A percentile compares a stretch with the other conserved stretches of the same genome.
These are phyloP conservation scores for Dipodomys merriami DNA, from an alignment of 2,113 vertebrate species.

Conservation along the genomic window DNA sequence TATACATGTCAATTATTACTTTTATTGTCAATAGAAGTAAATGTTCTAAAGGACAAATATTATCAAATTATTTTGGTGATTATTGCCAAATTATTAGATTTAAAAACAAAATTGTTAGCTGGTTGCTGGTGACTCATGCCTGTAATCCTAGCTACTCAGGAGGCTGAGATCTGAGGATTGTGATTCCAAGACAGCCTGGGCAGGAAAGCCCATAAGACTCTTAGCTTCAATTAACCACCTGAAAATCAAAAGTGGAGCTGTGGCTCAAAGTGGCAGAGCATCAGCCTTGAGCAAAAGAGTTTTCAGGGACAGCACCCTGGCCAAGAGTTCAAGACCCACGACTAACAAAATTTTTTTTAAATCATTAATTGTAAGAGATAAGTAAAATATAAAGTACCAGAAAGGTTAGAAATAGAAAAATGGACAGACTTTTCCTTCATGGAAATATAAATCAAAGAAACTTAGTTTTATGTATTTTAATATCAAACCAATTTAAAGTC, in stretches of 20 bases:
- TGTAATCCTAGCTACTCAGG: too few relatives aligned
- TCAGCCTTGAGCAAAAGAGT: too few relatives aligned
- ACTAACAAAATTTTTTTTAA: too few relatives aligned
- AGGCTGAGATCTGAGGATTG: too few relatives aligned
- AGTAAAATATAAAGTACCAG: not conserved
- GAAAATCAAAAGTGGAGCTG: too few relatives aligned
- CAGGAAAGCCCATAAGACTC: too few relatives aligned
- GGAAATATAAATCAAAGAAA: conserved; percentile 20
- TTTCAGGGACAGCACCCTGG: too few relatives aligned
- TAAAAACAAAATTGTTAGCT: not conserved
- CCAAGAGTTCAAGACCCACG: not conserved
- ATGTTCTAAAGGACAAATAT: not conserved
- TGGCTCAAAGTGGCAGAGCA: too few relatives aligned
- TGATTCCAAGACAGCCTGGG: too few relatives aligned
- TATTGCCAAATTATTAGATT: not conserved
- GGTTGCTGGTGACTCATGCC: too few relatives aligned
- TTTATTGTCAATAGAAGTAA: conserved; percentile 9
- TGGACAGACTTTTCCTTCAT: conserved; percentile 19
- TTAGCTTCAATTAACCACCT: too few relatives aligned
- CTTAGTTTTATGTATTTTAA: not conserved
- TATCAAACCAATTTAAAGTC: conserved; percentile 19
- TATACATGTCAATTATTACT: not conserved
- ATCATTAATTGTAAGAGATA: not conserved
- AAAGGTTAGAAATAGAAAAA: not conserved
- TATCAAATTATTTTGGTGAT: not conserved